phyloP scores from a whole-genome alignment of 2,888 invertebrate genomes.

The Erebia aethiops region DNA sequence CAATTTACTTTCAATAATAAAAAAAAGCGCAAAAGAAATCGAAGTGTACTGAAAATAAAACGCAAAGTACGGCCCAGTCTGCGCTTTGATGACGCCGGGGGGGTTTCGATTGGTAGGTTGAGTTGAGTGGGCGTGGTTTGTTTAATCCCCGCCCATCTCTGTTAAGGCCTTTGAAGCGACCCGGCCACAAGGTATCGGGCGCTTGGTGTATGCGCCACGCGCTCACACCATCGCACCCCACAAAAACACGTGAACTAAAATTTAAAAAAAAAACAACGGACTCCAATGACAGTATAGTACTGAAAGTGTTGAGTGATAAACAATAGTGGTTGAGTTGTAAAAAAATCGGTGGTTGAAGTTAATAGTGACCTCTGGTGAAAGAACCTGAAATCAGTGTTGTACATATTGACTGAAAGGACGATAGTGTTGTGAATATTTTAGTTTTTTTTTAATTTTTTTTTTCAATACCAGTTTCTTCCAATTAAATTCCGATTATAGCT shows the following conservation, averaged over 20 bases:
- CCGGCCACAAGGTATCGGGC: constrained; percentile 76
- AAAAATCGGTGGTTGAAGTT: constrained; percentile 3
- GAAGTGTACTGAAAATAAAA: constrained; percentile 71
- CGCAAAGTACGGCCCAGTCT: constrained; percentile 76
- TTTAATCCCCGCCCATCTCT: constrained; percentile 65
- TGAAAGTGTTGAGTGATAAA: constrained; percentile 25
- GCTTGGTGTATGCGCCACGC: constrained; percentile 79
- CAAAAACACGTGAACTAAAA: constrained; percentile 55
- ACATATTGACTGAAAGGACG: neutral
- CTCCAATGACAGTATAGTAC: constrained; percentile 17
- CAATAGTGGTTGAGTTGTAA: constrained; percentile 9
- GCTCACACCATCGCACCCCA: constrained; percentile 38
- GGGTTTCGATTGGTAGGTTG: constrained; percentile 57
- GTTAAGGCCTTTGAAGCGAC: constrained; percentile 65
- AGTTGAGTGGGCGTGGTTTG: constrained; percentile 64
- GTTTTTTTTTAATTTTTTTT: neutral
- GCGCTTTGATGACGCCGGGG: constrained; percentile 66
- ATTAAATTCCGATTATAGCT: constrained; percentile 7
- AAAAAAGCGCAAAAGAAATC: constrained; percentile 52
- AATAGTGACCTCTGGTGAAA: constrained; percentile 20
- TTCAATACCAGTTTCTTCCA: constrained; percentile 32
- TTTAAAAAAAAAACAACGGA: constrained; percentile 10
- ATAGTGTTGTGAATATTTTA: constrained; percentile 21
- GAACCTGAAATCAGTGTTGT: constrained; percentile 17
- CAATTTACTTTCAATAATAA: constrained; percentile 50